Evolutionary conservation across 2,113 vertebrate genomes (phyloP).

Genomic region (Amblyornis subalaris): DNA sequence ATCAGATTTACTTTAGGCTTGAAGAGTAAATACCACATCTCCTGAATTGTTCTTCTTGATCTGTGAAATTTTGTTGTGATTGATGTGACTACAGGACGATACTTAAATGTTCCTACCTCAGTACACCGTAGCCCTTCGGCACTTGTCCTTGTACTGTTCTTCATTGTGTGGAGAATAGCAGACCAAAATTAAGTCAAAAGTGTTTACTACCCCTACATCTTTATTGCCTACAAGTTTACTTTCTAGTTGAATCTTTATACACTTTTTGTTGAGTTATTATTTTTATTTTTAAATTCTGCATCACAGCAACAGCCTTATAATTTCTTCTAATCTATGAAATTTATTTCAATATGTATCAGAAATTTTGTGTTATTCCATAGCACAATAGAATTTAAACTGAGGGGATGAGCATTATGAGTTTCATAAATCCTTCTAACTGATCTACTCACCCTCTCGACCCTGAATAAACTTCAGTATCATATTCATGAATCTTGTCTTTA

Average conservation of each 20-base stretch:
- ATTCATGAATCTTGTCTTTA: neutral
- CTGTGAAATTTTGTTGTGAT: neutral
- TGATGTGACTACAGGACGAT: neutral
- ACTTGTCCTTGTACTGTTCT: neutral
- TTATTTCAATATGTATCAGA: neutral
- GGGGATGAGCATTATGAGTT: neutral
- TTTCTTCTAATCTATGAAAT: neutral
- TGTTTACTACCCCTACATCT: neutral
- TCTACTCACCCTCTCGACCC: fast-evolving
- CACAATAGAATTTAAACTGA: neutral
- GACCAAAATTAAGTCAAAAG: neutral
- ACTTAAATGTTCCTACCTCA: neutral
- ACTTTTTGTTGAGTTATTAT: neutral
- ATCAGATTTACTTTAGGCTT: neutral
- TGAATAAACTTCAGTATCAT: neutral
- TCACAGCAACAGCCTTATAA: neutral
- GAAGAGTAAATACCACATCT: neutral
- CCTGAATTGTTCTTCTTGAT: neutral
- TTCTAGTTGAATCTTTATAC: neutral
- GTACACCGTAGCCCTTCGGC: neutral
- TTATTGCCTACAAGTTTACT: neutral
- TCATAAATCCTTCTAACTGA: neutral
- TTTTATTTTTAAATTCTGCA: neutral
- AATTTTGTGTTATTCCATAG: neutral
- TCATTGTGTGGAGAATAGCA: neutral